phyloP scores from a whole-genome alignment of 1,140 invertebrate genomes.

The Sitophilus oryzae region DNA sequence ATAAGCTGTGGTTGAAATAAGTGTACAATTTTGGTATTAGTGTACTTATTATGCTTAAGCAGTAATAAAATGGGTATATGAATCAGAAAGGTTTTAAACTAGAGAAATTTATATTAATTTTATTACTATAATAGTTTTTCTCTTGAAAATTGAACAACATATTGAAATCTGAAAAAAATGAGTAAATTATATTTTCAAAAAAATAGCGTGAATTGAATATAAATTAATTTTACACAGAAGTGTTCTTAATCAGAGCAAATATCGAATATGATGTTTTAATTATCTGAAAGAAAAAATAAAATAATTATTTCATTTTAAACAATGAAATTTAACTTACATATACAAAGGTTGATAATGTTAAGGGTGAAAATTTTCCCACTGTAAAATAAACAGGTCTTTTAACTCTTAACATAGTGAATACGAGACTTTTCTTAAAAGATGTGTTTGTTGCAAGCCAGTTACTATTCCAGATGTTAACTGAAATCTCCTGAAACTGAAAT shows the following conservation, averaged over 20 bases:
- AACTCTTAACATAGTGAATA: constrained; percentile 48
- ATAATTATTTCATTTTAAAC: neutral
- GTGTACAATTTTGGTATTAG: no score
- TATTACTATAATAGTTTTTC: no score
- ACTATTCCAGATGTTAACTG: constrained; percentile 26
- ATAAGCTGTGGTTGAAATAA: no score
- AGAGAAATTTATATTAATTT: no score
- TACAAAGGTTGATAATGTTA: constrained; percentile 48
- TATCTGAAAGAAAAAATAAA: constrained; percentile 42
- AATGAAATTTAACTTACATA: constrained; percentile 19
- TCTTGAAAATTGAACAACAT: no score
- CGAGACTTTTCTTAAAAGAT: constrained; percentile 41
- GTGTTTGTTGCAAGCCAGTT: constrained; percentile 25
- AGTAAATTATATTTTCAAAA: no score
- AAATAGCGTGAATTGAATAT: no score
- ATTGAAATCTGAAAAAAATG: no score
- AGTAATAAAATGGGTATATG: no score
- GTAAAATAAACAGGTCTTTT: constrained; percentile 47
- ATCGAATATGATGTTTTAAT: constrained; percentile 47
- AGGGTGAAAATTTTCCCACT: constrained; percentile 48
- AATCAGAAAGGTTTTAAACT: no score
- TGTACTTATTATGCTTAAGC: no score
- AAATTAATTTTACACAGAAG: constrained; percentile 4
- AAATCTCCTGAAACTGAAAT: constrained; percentile 27
- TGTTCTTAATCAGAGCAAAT: constrained; percentile 47